Conservation (phyloP, 2,113 vertebrate genomes). For the Zingel zingel region DNA sequence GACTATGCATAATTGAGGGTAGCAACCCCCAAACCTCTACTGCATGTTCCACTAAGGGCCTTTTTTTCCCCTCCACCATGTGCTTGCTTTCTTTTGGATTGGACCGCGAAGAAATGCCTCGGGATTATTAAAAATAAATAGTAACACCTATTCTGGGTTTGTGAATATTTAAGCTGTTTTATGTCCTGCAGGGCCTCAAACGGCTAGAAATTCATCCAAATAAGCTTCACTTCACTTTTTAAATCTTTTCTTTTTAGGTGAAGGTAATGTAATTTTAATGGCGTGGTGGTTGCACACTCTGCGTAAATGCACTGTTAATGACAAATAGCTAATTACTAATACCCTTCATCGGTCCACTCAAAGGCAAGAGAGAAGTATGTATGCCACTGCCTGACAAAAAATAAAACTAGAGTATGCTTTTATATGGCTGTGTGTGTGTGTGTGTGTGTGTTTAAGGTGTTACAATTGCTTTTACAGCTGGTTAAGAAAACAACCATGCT, state of each 20-base stretch:
- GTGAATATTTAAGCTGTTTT: constrained; percentile 52
- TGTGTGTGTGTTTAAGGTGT: background rate
- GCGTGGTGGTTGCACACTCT: background rate
- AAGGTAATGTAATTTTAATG: constrained; percentile 11
- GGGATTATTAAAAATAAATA: constrained; percentile 50
- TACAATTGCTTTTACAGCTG: constrained; percentile 10
- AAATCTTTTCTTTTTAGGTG: constrained; percentile 10
- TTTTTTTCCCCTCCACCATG: background rate
- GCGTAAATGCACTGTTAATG: constrained; percentile 51
- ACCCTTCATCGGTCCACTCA: constrained; percentile 43
- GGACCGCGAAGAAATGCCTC: background rate
- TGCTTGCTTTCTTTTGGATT: constrained; percentile 28
- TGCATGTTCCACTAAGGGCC: constrained; percentile 6
- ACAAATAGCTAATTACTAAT: constrained; percentile 65
- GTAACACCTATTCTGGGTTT: constrained; percentile 31
- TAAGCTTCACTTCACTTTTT: constrained; percentile 13
- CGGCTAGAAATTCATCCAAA: constrained; percentile 31
- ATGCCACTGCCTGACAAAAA: constrained; percentile 8
- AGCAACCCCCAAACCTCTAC: constrained; percentile 29
- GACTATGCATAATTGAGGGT: constrained; percentile 67
- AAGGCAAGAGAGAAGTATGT: background rate
- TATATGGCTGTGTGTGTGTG: constrained; percentile 1
- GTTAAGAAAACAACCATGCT: constrained; percentile 18
- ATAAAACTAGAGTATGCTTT: background rate
- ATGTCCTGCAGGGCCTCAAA: constrained; percentile 39